Percentiles rank a stretch among this genome's conserved stretches.
These are phyloP conservation scores for Eufriesea mexicana DNA, from an alignment of 1,140 invertebrate genomes.

Conservation along the genomic window DNA sequence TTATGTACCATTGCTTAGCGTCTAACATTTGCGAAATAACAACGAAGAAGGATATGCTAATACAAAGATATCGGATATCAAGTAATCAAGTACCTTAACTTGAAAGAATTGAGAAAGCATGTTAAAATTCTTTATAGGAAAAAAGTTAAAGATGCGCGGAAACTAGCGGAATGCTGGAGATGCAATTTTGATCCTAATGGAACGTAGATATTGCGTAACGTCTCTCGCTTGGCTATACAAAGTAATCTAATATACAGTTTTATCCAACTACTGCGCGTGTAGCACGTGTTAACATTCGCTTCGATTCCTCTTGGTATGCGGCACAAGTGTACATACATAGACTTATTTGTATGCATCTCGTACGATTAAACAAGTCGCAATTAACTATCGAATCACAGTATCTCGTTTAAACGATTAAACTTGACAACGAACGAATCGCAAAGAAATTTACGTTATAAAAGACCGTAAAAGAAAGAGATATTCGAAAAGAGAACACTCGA, in stretches of 20 bases:
- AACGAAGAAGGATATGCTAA: too few species aligned
- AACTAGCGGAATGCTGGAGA: background rate
- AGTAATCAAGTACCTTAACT: too few species aligned
- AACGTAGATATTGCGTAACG: constrained; percentile 26
- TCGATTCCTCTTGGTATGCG: background rate
- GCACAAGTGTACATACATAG: background rate
- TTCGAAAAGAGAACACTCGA: background rate
- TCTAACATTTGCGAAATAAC: background rate
- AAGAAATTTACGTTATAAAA: background rate
- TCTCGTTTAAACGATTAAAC: background rate
- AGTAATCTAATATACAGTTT: constrained; percentile 57
- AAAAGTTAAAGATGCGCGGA: too few species aligned
- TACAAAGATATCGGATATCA: too few species aligned
- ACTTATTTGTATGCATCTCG: background rate
- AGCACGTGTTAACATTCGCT: constrained; percentile 62
- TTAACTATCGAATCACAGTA: background rate
- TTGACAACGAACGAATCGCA: background rate
- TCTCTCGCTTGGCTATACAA: constrained; percentile 68
- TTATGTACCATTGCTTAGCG: background rate
- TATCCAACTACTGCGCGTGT: constrained; percentile 74
- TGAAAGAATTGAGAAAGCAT: too few species aligned
- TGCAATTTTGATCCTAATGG: constrained; percentile 54
- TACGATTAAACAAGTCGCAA: background rate
- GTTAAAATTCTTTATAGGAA: background rate
- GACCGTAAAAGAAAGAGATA: background rate